Base-by-base conservation (phyloP, 1,140 invertebrate genomes). In the Chymomyza costata region DNA sequence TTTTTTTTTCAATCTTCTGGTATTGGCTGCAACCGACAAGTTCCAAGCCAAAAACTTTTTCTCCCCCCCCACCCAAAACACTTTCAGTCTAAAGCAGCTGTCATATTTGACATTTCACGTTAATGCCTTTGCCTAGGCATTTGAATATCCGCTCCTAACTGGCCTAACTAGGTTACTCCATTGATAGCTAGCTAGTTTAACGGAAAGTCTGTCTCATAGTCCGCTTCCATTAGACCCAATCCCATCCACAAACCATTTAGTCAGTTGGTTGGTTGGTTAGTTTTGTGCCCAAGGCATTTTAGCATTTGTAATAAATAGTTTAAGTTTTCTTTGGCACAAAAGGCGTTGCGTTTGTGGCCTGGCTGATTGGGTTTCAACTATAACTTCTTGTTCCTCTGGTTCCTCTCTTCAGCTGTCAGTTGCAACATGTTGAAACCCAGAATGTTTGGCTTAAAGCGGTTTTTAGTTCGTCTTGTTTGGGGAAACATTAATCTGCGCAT, bases 401-500 rank as follows among this genome's bases (percentile, higher is more conserved):
- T 14, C 1, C 48, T 17, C 10, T 48, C 31, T 44, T 40, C 40
- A 37, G 25, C 51, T 49, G 25, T 39, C 39, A 44, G 38, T 44
- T 35, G 51, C 58, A 55, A 45, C 45, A 61, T n/a, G 49, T 40
- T 53, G 52, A 46, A 50, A 46, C 46, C 41, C 52, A 63, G 62
- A 59, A 38, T 39, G 37, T 54, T 43, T 58, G 15, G 54, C 66
- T 71, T 48, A 13, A 10, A 39, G 65, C 61, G 30, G 6, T 50
- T 25, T 25, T 25, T n/a, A n/a, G n/a, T n/a, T n/a, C n/a, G 8
- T 25, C 50, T 43, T 43, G 45, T 45, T n/a, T 35, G 52, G 50
- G 56, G 40, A 55, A 74, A 66, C 71, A 78, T 76, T 76, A 78
- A 76, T 78, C 65, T 76, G 66, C 30, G 48, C 70, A 76, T 76